Evolutionary conservation across 2,888 invertebrate genomes (phyloP), one percentile per base, ranked within the genome.

Genomic region (Drosophila anomalata): DNA sequence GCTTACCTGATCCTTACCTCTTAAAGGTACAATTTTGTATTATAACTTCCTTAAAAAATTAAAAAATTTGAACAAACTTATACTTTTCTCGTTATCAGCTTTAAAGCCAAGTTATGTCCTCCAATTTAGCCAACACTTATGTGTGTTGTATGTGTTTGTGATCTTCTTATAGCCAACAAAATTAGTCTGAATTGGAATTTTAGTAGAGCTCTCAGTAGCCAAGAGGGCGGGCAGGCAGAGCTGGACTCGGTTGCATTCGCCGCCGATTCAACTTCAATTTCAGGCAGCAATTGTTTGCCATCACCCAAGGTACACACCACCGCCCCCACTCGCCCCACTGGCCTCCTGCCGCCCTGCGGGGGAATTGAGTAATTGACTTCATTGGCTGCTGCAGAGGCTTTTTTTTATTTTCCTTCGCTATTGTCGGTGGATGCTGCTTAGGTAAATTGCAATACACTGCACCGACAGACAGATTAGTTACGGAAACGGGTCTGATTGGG

Each of bases 201-300:
- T 69, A 76, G 76, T 75, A 67, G 77, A 46, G 54, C 58, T 68
- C 58, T 71, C 67, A 79, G 68, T 68, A 75, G 77, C 58, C 55
- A 60, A 67, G 55, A 51, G 61, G 66, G 70, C 52, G 75, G 70
- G 41, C 51, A 41, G 31, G 48, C 65, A 47, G 29, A 47, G 41
- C 14, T 36, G 36, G 26, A 52, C 33, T 55, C 47, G 22, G 51
- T 65, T 66, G 71, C 73, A 82, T 75, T 63, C 50, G 65, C 70
- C 47, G 48, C 22, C 59, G 75, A 73, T 76, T 70, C 69, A 73
- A 78, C 85, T 75, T 82, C 75, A 76, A 72, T 80, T 83, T 72
- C 69, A 76, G 84, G 78, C 84, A 84, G 78, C 84, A 84, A 84
- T 84, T 85, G 85, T 81, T 78, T 74, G 75, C 69, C 57, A 73